Evolutionary conservation across 2,113 vertebrate genomes (phyloP).

Genomic region (Echinops telfairi): DNA sequence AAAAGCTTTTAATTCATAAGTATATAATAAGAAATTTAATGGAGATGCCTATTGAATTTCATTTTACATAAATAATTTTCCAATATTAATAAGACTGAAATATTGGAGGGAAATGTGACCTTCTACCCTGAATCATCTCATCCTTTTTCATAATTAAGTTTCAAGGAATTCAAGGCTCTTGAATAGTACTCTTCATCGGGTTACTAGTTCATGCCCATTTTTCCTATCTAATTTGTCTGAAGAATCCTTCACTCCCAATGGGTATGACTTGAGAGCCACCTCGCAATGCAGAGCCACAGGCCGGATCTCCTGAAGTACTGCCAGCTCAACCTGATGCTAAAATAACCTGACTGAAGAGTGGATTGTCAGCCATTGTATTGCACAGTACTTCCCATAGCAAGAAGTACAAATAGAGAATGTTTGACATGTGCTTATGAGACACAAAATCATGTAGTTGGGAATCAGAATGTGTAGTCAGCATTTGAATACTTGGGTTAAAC

Average conservation of each 20-base stretch:
- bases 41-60: neutral
- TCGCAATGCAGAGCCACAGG: neutral
- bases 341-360: neutral
- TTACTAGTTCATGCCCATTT: conserved; percentile 47
- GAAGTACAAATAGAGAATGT: conserved; percentile 13
- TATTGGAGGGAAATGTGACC: conserved; percentile 6
- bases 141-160: conserved; percentile 64
- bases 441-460: neutral
- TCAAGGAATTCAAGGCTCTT: conserved; percentile 25
- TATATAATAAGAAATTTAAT: conserved; percentile 57
- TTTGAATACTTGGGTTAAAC: neutral
- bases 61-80: conserved; percentile 11
- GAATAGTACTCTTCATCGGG: conserved; percentile 5
- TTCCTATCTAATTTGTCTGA: neutral
- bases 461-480: neutral
- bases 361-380: neutral
- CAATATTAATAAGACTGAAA: conserved; percentile 35
- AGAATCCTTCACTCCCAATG: conserved; percentile 1
- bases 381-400: neutral
- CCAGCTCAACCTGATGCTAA: neutral
- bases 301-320: neutral
- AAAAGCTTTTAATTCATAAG: conserved; percentile 56
- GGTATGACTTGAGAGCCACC: neutral
- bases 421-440: neutral
- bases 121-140: conserved; percentile 18